phyloP scores from a whole-genome alignment of 1,140 invertebrate species.

The Halyomorpha halys region DNA sequence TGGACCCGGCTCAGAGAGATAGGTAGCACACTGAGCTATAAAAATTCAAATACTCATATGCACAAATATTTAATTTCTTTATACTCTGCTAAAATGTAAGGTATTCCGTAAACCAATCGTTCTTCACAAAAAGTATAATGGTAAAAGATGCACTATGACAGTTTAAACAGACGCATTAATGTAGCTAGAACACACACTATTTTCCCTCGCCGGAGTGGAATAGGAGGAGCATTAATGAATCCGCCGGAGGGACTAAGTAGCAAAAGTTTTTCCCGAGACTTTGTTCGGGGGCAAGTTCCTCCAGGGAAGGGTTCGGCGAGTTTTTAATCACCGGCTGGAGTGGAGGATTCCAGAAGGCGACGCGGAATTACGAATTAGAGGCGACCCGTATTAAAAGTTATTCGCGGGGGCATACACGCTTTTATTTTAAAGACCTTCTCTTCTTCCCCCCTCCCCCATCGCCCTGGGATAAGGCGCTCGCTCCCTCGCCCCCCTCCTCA shows the following conservation, averaged over 20 bases:
- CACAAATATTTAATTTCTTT: no score
- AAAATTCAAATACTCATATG: no score
- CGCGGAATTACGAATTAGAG: conserved; percentile 9
- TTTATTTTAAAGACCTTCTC: neutral
- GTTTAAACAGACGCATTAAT: no score
- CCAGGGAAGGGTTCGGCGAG: neutral
- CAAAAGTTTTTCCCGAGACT: conserved; percentile 7
- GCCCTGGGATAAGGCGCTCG: no score
- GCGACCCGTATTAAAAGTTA: conserved; percentile 4
- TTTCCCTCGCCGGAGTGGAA: neutral
- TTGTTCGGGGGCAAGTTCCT: conserved; percentile 1
- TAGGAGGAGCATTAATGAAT: conserved; percentile 1
- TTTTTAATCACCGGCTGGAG: neutral
- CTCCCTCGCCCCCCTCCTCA: neutral
- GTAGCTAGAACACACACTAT: neutral
- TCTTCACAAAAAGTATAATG: no score
- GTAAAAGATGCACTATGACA: no score
- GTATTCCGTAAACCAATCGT: no score
- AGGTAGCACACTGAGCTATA: no score
- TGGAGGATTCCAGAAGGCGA: neutral
- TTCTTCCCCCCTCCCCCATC: neutral
- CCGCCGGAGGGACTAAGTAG: neutral
- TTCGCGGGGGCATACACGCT: conserved; percentile 9
- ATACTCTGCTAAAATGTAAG: no score
- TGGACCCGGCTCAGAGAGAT: no score